Base-by-base conservation (phyloP, 2,113 vertebrate genomes). In the Hassar affinis region DNA sequence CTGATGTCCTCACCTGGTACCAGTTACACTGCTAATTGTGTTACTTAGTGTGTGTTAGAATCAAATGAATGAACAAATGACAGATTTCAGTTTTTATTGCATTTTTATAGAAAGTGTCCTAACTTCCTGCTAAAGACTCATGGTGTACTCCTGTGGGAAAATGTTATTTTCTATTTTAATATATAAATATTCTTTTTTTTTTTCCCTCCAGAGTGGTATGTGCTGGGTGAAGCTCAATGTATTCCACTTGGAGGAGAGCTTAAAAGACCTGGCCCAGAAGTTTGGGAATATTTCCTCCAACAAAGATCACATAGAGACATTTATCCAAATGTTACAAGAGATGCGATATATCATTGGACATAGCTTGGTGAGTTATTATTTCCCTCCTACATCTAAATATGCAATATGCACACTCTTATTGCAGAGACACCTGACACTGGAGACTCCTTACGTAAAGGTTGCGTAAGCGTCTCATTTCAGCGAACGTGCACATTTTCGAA, bases 231-330 rank as follows among this genome's bases (percentile, higher is more conserved):
- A 90, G 83, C 90, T 95, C 86, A 95, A 95, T 74, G 85, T 94
- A 33, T 93, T 89, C 90, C 88, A 91, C 84, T 86, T 95, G 92
- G 93, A 95, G 88, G 76, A 90, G 68, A 94, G 94, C 90, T 93
- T 95, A 90, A 79, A 87, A 83, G 87, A 79, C 78, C 91, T 95
- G 92, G 80, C 91, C 3, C 57, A 91, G 49, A 94, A 93, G 89
- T 95, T 95, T 91, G 94, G 93, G 85, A 94, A 95, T 80, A 91
- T 94, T 89, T 94, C 94, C 79, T 92, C 94, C 81, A 95, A 95
- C 89, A 93, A 90, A 88, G 91, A 93, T 72, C 88, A 94, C 82
- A 95, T 95, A 85, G 90, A 88, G 68, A 92, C 94, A 56, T 91
- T 94, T 76, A 90, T 94, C 59, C 86, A 92, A 85, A 94, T 93